phyloP scores from a whole-genome alignment of 2,797 vertebrate genomes.

The Gymnoscopelus microlampas region DNA sequence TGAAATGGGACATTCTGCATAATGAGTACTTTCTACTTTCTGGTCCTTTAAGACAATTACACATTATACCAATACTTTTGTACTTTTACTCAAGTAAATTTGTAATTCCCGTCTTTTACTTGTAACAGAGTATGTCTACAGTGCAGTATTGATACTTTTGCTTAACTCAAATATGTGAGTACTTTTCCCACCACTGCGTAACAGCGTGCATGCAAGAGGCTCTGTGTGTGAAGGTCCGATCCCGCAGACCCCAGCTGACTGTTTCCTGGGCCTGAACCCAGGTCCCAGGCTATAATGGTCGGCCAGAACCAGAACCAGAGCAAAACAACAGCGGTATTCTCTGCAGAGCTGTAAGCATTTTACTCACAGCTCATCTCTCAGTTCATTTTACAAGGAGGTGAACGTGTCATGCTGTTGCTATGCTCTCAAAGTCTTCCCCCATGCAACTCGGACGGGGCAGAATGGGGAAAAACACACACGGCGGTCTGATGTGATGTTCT shows the following conservation, averaged over 20 bases:
- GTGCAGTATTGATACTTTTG: too few species aligned
- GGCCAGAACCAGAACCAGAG: conserved; percentile 53
- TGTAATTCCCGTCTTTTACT: too few species aligned
- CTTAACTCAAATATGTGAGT: too few species aligned
- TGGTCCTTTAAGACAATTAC: too few species aligned
- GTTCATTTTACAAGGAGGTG: conserved; percentile 62
- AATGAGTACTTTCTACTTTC: too few species aligned
- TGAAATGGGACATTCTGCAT: too few species aligned
- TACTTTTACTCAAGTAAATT: too few species aligned
- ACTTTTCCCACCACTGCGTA: too few species aligned
- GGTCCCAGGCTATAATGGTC: conserved; percentile 34
- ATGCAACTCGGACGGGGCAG: conserved; percentile 30
- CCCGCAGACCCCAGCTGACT: conserved; percentile 58
- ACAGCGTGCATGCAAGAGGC: conserved; percentile 17
- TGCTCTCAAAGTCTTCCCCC: conserved; percentile 55
- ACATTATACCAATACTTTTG: too few species aligned
- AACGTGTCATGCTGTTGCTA: conserved; percentile 51
- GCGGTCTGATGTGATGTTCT: conserved; percentile 13
- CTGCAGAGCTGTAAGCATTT: conserved; percentile 68
- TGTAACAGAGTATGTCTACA: too few species aligned
- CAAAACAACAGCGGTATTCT: conserved; percentile 63
- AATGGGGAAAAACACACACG: conserved; percentile 44
- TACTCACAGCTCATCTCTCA: conserved; percentile 64
- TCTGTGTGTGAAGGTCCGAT: conserved; percentile 51
- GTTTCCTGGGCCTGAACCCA: conserved; percentile 61